Conservation (phyloP, 1,140 invertebrate species). For the Lordiphosa collinella region DNA sequence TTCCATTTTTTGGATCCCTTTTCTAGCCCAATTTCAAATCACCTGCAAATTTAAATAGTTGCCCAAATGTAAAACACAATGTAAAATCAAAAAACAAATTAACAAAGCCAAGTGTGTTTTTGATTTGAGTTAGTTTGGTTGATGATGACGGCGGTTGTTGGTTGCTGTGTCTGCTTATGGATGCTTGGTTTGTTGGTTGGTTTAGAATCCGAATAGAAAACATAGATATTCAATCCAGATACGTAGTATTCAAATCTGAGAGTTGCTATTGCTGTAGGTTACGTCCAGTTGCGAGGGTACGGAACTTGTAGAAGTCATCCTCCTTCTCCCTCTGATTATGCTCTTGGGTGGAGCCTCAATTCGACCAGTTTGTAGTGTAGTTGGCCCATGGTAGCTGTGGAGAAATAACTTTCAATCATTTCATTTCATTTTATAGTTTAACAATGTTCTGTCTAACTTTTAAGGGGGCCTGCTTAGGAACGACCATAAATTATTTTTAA, state of each 20-base stretch:
- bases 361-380: constrained; percentile 75
- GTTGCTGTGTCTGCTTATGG: not conserved
- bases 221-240: constrained; percentile 44
- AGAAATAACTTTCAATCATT: not conserved
- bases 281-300: constrained; percentile 17
- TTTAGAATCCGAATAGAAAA: constrained; percentile 34
- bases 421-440: no score
- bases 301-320: constrained; percentile 14
- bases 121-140: not conserved
- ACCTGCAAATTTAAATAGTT: constrained; percentile 22
- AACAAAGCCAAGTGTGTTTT: constrained; percentile 22
- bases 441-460: no score
- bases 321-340: constrained; percentile 12
- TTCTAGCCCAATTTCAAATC: not conserved
- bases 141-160: no score
- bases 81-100: constrained; percentile 27
- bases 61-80: constrained; percentile 10
- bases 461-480: no score
- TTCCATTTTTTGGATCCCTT: constrained; percentile 17
- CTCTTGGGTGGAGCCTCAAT: constrained; percentile 49
- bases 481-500: no score
- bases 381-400: constrained; percentile 63
- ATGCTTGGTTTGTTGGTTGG: constrained; percentile 10
- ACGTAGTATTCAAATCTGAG: constrained; percentile 30
- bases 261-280: constrained; percentile 8